Base-by-base conservation (phyloP, 2,113 vertebrate species). In the Piprites chloris region DNA sequence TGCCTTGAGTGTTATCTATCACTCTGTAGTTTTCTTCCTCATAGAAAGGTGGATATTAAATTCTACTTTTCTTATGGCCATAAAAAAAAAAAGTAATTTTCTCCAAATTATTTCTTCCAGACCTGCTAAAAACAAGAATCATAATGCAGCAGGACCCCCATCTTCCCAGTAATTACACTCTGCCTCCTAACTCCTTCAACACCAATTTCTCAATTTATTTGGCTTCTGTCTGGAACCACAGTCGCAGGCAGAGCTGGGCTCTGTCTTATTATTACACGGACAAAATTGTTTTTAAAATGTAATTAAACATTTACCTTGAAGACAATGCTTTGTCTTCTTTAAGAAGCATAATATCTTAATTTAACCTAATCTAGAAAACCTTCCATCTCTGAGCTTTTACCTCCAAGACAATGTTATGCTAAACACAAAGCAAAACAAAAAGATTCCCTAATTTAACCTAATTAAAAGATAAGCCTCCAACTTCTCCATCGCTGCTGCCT, bases 291-390 rank as follows among this genome's bases (percentile, higher is more conserved):
- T 91, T 55, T 14, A 46, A 93, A 96, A 95, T 89, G 85, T 74
- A 96, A 97, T 96, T 94, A 94, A 93, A 89, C 81, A 74, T 84
- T 95, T 94, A 89, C 85, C 91, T 97, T 82, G 83, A 94, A 86
- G 79, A 82, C 69, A 94, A 82, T 30, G 76, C 55, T 95, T 90
- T 95, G 84, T 83, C 90, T 68, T 83, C 78, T 76, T 91, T 85
- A 86, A 86, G 95, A 94, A 93, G 55, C 84, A n/a, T 11, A 83
- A 55, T 59, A 86, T 95, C 89, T 90, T 93, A 87, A 93, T 95
- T 94, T 83, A 91, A 87, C 85, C 82, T 80, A 56, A 91, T 96
- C 92, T 84, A 79, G 76, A 86, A 92, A 89, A 33, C 72, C 75
- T 90, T 67, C 77, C 9, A 50, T 95, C 93, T 95, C 68, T 46